Conservation (phyloP, 1,140 invertebrate genomes). For the Conus ventricosus region DNA sequence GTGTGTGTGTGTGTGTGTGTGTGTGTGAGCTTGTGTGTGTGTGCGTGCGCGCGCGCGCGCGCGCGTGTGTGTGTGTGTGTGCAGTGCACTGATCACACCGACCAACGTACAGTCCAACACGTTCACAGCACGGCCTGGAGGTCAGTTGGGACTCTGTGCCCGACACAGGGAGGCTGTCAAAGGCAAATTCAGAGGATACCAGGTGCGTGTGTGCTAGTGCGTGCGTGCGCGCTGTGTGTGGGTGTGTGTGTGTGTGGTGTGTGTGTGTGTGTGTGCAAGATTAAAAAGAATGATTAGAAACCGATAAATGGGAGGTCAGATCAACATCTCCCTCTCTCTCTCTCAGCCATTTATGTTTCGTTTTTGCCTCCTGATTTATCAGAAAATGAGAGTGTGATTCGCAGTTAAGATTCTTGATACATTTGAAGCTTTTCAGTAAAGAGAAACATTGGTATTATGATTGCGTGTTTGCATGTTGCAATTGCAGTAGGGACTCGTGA, state of each 20-base stretch:
- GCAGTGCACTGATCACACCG: constrained; percentile 37
- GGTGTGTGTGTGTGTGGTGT: not conserved
- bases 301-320: too few species aligned
- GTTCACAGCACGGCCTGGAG: constrained; percentile 93
- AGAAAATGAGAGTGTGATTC: too few species aligned
- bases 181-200: constrained; percentile 93
- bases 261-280: too few species aligned
- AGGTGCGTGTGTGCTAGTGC: constrained; percentile 72
- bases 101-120: constrained; percentile 85
- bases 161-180: constrained; percentile 87
- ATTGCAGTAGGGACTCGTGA: too few species aligned
- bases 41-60: not conserved
- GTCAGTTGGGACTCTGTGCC: constrained; percentile 93
- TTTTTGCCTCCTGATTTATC: too few species aligned
- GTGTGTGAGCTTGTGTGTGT: not conserved
- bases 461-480: too few species aligned
- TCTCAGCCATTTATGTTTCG: too few species aligned
- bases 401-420: too few species aligned
- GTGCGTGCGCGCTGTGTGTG: not conserved
- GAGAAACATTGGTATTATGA: too few species aligned
- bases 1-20: not conserved
- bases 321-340: too few species aligned
- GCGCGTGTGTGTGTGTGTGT: not conserved
- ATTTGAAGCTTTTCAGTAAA: too few species aligned
- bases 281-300: too few species aligned